A percentile compares a stretch with the other conserved stretches of the same genome.
These are phyloP conservation scores for Solenodon paradoxus DNA, from an alignment of 2,113 vertebrate species.

Conservation along the genomic window DNA sequence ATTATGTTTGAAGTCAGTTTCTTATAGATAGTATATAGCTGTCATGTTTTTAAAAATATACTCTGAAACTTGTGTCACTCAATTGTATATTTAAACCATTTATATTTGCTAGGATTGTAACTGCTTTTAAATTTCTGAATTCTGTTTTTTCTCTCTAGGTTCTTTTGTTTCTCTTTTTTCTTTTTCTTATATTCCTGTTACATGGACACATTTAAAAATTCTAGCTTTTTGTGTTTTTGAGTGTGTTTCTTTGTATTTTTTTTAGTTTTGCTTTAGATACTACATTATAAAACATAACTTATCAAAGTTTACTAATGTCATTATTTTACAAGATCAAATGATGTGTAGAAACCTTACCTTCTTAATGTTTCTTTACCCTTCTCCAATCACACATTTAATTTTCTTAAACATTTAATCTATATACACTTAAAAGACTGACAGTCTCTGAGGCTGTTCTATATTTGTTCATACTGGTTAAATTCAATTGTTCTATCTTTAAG, in stretches of 20 bases:
- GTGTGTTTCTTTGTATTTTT: not conserved
- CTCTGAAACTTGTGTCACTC: not conserved
- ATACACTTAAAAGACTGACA: not conserved
- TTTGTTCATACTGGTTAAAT: not conserved
- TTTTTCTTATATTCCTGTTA: not conserved
- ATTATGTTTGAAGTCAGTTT: too few species aligned
- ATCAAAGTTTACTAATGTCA: not conserved
- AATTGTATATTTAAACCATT: not conserved
- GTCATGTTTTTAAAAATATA: not conserved
- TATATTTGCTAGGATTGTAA: not conserved
- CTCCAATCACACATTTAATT: not conserved
- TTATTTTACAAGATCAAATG: not conserved
- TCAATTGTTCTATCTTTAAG: not conserved
- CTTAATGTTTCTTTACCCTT: not conserved
- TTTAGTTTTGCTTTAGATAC: not conserved
- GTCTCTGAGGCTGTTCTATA: not conserved
- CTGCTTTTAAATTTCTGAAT: not conserved
- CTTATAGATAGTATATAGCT: too few species aligned
- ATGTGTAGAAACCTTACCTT: not conserved
- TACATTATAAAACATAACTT: not conserved
- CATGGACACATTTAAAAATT: not conserved
- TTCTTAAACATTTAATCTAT: not conserved
- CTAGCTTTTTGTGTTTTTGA: not conserved
- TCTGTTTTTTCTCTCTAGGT: not conserved
- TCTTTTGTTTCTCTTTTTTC: not conserved